Conservation (phyloP, 2,797 vertebrate species). For the Sarcoramphus papa region DNA sequence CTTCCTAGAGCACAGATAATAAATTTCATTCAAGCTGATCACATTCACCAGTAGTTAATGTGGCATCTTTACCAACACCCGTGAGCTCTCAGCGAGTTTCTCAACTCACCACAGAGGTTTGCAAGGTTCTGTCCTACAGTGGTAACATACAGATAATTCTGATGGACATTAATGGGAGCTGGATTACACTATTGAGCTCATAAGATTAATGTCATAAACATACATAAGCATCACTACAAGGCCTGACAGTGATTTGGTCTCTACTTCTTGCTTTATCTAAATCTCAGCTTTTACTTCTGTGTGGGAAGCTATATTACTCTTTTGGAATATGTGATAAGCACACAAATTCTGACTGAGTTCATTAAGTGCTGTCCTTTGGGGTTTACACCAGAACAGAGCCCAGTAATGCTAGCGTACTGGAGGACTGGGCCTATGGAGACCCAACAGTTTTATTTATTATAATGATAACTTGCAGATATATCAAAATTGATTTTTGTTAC, state of each 20-base stretch:
- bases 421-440: not conserved
- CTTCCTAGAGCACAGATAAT: slow-evolving; percentile 38
- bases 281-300: not conserved
- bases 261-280: not conserved
- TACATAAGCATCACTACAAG: not conserved
- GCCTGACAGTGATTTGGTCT: not conserved
- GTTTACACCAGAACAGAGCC: not conserved
- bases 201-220: not conserved
- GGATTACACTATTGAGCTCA: not conserved
- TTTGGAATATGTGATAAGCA: not conserved
- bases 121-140: not conserved
- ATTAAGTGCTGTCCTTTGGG: not conserved
- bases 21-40: slow-evolving; percentile 21
- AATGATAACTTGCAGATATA: not conserved
- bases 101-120: not conserved
- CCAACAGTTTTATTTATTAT: not conserved
- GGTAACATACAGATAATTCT: not conserved
- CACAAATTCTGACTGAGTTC: not conserved
- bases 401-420: not conserved
- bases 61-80: not conserved
- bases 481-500: not conserved
- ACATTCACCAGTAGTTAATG: not conserved
- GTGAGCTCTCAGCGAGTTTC: not conserved
- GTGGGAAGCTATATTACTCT: not conserved
- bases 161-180: not conserved